Evolutionary conservation across 2,888 invertebrate genomes (phyloP), one percentile per base, ranked within the genome.

Genomic region (Aphidius colemani): DNA sequence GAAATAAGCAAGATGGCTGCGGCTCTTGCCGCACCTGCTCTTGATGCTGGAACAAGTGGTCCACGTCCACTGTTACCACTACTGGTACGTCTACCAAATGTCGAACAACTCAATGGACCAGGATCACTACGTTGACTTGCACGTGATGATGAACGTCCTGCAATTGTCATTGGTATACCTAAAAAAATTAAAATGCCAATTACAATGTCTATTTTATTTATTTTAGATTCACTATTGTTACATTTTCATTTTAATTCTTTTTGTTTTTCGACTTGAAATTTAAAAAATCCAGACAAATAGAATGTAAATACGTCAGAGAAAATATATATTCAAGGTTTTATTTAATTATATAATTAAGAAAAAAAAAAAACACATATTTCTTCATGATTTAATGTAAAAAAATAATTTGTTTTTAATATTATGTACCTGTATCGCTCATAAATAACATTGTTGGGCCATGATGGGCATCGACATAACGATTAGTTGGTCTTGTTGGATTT

Each of bases 1-100:
- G 93, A 93, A 88, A 93, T 92, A 87, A 94, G 91, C 91, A 94
- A 93, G 91, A 94, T 93, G 91, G 93, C 93, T 87, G 93, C 93
- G 86, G 92, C 89, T 85, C 93, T 90, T 85, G 93, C 93, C 89
- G 93, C 93, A 93, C 93, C 93, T 93, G 93, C 92, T 86, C 93
- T 89, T 83, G 93, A 93, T 79, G 91, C 89, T 79, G 91, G 89
- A 80, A 91, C 90, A 76, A 89, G 83, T 79, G 89, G 88, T 82
- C 89, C 90, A 76, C 89, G 89, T 30, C 30, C 30, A 75, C 86
- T 86, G 69, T 86, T 86, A 71, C 86, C 85, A 81, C 88, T 85
- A 83, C 85, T 85, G 63, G 85, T 83, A 75, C 85, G 82, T 69
- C 86, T 83, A 58, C 64, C 63, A 53, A 69, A 70, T 10, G 61